These are phyloP conservation scores for Andrena bicolor DNA, from an alignment of 2,888 invertebrate genomes.

Conservation along the genomic window DNA sequence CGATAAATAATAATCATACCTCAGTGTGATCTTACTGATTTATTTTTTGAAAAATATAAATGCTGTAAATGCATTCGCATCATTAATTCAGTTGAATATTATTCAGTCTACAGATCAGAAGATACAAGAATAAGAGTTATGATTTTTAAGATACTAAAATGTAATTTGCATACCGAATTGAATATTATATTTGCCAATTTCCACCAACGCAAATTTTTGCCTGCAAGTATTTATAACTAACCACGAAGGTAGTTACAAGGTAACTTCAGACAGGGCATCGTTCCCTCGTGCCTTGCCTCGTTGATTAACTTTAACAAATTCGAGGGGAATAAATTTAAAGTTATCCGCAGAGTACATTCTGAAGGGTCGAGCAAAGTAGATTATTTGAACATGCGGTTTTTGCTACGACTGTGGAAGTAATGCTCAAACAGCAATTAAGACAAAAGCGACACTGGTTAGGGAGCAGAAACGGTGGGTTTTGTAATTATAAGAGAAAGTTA, in stretches of 20 bases:
- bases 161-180: not conserved
- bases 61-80: not conserved
- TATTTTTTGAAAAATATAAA: not conserved
- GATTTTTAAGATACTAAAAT: too few relatives aligned
- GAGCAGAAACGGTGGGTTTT: not conserved
- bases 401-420: not conserved
- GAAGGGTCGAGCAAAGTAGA: not conserved
- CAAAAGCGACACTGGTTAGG: slow-evolving; percentile 14
- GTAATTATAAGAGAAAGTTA: slow-evolving; percentile 20
- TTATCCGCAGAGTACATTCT: not conserved
- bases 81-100: too few relatives aligned
- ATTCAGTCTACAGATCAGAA: too few relatives aligned
- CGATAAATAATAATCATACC: not conserved
- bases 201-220: not conserved
- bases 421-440: slow-evolving; percentile 25
- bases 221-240: too few relatives aligned
- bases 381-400: slow-evolving; percentile 26
- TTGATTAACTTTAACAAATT: slow-evolving; percentile 21
- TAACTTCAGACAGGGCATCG: slow-evolving; percentile 13
- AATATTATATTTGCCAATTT: not conserved
- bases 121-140: too few relatives aligned
- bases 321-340: slow-evolving; percentile 37
- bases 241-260: not conserved
- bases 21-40: not conserved
- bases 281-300: not conserved